Base-by-base conservation (phyloP, 2,888 invertebrate species). In the Caenorhabditis uteleia region DNA sequence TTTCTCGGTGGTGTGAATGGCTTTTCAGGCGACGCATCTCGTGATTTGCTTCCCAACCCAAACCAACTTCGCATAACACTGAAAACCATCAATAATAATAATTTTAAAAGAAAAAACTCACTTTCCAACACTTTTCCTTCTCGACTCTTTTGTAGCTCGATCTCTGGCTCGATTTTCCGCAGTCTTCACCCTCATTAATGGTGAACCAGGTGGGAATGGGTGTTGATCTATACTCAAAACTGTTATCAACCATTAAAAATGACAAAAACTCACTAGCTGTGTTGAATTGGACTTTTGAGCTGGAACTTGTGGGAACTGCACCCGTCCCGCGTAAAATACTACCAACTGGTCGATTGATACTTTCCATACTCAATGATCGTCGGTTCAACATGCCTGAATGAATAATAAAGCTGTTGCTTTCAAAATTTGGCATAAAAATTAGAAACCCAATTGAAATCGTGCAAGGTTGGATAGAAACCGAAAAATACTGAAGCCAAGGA, bases 61-160 rank as follows among this genome's bases (percentile, higher is more conserved):
- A 77, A 75, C 49, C 65, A 68, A 53, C 61, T 75, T 38, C 62
- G 57, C 59, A 75, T 66, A 1, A 65, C 66, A 51, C 74, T 75
- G 59, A 50, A 49, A 25, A 40, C n/a, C 8, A n/a, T n/a, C n/a
- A n/a, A n/a, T n/a, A n/a, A n/a, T n/a, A n/a, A n/a, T n/a, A n/a
- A n/a, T n/a, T n/a, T n/a, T n/a, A n/a, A n/a, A 36, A 18, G 20
- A 36, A 36, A n/a, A 18, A 4, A 51, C 56, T 58, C 55, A 65
- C 69, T 58, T 66, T 51, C 72, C 72, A 14, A 75, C 61, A 50
- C 70, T 71, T 43, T 71, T 74, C 29, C 71, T n/a, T 45, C 64
- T 49, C 36, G 61, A 51, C n/a, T n/a, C n/a, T n/a, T n/a, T n/a
- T n/a, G n/a, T n/a, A n/a, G n/a, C n/a, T 20, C 62, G 56, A 23